Evolutionary conservation across 2,888 invertebrate genomes (phyloP).

Genomic region (Trichopria drosophilae): DNA sequence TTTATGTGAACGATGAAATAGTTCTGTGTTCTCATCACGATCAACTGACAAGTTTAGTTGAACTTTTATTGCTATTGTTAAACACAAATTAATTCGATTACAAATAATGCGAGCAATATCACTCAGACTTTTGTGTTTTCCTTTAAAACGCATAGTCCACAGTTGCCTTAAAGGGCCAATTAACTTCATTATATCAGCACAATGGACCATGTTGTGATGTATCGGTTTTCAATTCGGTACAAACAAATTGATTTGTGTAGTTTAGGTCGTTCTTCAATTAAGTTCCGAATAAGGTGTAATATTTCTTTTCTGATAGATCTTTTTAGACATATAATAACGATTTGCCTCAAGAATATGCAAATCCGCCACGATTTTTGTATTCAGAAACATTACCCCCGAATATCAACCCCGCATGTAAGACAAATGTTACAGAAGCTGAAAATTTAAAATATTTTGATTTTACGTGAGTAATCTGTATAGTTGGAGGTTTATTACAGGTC

Average conservation of each 20-base stretch:
- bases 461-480: slow-evolving; percentile 25
- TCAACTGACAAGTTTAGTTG: neutral
- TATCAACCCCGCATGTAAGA: slow-evolving; percentile 14
- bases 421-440: slow-evolving; percentile 23
- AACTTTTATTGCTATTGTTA: neutral
- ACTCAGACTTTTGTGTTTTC: slow-evolving; percentile 33
- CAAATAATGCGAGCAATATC: slow-evolving; percentile 2
- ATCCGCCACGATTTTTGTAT: slow-evolving; percentile 13
- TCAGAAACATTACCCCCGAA: slow-evolving; percentile 22
- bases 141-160: slow-evolving; percentile 38
- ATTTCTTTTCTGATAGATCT: slow-evolving; percentile 11
- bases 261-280: slow-evolving; percentile 18
- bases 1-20: too few relatives aligned
- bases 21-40: neutral
- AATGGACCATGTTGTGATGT: slow-evolving; percentile 39
- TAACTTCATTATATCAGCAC: slow-evolving; percentile 31
- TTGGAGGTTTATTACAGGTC: too few relatives aligned
- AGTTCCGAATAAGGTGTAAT: slow-evolving; percentile 14
- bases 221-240: slow-evolving; percentile 31
- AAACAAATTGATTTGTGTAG: slow-evolving; percentile 25
- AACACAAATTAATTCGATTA: neutral
- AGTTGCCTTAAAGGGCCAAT: slow-evolving; percentile 33
- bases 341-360: slow-evolving; percentile 18
- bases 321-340: slow-evolving; percentile 14
- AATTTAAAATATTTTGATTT: slow-evolving; percentile 30